A percentile compares a stretch with the other conserved stretches of the same genome.
Evolutionary conservation across 2,888 invertebrate genomes (phyloP).

Genomic region (Troides aeacus): DNA sequence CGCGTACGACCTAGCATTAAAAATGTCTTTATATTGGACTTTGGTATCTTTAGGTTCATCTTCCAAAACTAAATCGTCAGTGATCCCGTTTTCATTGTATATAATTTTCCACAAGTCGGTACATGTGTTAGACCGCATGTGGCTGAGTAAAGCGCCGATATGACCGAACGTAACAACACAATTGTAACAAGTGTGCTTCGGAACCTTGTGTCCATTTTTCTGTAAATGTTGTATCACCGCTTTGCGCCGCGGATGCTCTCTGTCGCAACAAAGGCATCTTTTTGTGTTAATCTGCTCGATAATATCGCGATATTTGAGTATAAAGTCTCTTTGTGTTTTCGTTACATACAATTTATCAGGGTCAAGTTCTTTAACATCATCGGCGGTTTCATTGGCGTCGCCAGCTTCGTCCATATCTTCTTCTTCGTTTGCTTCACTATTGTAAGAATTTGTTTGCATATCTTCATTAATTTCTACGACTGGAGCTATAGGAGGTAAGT

Average conservation of each 20-base stretch:
- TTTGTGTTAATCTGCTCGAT: constrained; percentile 76
- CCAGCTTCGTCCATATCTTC: constrained; percentile 50
- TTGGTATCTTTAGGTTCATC: constrained; percentile 64
- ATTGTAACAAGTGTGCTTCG: constrained; percentile 82
- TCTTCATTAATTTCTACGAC: constrained; percentile 75
- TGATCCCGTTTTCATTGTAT: constrained; percentile 72
- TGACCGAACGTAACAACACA: constrained; percentile 81
- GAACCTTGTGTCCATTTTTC: constrained; percentile 79
- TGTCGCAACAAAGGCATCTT: constrained; percentile 71
- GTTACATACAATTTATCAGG: constrained; percentile 68
- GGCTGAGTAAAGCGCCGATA: constrained; percentile 74
- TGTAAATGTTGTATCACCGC: constrained; percentile 77
- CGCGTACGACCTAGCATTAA: constrained; percentile 74
- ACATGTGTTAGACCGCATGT: constrained; percentile 74
- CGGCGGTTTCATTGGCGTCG: constrained; percentile 54
- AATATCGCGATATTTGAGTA: constrained; percentile 66
- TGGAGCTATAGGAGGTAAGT: constrained; percentile 59
- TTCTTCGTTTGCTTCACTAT: constrained; percentile 62
- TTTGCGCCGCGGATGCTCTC: constrained; percentile 72
- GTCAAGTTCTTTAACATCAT: constrained; percentile 56
- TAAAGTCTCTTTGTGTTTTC: constrained; percentile 70
- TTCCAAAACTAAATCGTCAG: constrained; percentile 70
- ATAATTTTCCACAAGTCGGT: constrained; percentile 76
- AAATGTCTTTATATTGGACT: constrained; percentile 72
- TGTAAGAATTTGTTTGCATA: constrained; percentile 57